Conservation (phyloP, 2,113 vertebrate genomes). For the Sapajus apella region DNA sequence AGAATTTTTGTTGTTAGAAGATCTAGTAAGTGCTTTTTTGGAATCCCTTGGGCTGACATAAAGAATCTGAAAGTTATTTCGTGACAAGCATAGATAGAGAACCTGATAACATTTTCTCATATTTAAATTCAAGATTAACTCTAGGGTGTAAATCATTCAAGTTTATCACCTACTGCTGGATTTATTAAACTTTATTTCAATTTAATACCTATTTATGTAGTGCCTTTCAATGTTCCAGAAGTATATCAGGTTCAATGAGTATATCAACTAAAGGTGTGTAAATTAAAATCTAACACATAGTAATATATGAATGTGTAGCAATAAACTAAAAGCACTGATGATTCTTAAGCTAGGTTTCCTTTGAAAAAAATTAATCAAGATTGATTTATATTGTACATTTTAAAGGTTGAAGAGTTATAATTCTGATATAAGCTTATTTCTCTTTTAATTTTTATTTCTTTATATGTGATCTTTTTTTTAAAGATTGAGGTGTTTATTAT, state of each 20-base stretch:
- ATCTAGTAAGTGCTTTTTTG: constrained; percentile 29
- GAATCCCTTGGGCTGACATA: constrained; percentile 1
- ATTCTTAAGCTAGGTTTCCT: constrained; percentile 35
- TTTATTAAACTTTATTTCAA: constrained; percentile 28
- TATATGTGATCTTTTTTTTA: neutral
- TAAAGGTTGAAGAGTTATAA: neutral
- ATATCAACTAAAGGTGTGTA: neutral
- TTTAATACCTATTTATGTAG: neutral
- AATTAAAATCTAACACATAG: constrained; percentile 31
- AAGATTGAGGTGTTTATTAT: neutral
- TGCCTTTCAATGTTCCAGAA: constrained; percentile 41
- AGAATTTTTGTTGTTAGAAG: constrained; percentile 43
- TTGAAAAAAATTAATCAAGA: constrained; percentile 26
- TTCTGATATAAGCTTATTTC: constrained; percentile 21
- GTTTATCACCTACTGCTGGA: constrained; percentile 9
- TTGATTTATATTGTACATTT: neutral
- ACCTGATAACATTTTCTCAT: constrained; percentile 24
- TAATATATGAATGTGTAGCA: neutral
- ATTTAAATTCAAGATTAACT: constrained; percentile 58
- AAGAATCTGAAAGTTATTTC: constrained; percentile 45
- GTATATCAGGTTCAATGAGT: neutral
- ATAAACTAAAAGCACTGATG: neutral
- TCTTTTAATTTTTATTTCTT: constrained; percentile 33
- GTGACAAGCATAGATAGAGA: neutral
- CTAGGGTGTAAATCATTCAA: constrained; percentile 2